Percentiles rank a stretch among this genome's conserved stretches.
Evolutionary conservation across 2,113 vertebrate genomes (phyloP).

Genomic region (Mobula birostris): DNA sequence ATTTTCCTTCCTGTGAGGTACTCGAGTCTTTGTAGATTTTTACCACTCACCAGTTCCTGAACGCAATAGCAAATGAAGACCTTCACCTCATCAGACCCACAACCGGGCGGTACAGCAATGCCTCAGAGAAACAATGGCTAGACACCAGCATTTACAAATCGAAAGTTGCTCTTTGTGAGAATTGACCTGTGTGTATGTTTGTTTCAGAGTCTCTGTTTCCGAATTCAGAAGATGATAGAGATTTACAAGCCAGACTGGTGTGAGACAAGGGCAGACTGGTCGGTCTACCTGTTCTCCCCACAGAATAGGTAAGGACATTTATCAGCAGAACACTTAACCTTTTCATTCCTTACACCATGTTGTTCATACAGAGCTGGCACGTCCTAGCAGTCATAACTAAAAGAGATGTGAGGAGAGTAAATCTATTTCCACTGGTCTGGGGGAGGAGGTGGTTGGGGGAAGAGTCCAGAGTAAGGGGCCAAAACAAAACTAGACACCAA

Average conservation of each 20-base stretch:
- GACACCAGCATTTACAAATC: background rate
- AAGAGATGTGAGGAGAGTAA: background rate
- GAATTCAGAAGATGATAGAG: slow-evolving; percentile 91
- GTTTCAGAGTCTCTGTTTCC: slow-evolving; percentile 81
- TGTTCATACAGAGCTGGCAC: background rate
- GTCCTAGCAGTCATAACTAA: background rate
- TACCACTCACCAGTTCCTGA: background rate
- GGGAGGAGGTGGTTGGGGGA: too few relatives aligned
- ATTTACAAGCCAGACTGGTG: slow-evolving; percentile 94
- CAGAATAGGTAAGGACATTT: slow-evolving; percentile 72
- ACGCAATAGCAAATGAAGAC: background rate
- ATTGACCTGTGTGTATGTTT: slow-evolving; percentile 31
- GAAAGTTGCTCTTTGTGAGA: background rate
- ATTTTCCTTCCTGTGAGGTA: background rate
- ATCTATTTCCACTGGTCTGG: background rate
- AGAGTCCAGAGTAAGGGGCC: background rate
- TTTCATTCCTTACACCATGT: too few relatives aligned
- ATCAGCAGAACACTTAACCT: background rate
- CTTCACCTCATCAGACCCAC: background rate
- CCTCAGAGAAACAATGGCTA: background rate
- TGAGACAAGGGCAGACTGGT: slow-evolving; percentile 83
- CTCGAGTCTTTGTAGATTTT: background rate
- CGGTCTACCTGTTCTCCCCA: slow-evolving; percentile 88
- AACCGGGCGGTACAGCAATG: background rate
- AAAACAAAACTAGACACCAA: background rate